These are phyloP conservation scores for Ectropis crepuscularia DNA, from an alignment of 2,888 invertebrate species.

Conservation along the genomic window DNA sequence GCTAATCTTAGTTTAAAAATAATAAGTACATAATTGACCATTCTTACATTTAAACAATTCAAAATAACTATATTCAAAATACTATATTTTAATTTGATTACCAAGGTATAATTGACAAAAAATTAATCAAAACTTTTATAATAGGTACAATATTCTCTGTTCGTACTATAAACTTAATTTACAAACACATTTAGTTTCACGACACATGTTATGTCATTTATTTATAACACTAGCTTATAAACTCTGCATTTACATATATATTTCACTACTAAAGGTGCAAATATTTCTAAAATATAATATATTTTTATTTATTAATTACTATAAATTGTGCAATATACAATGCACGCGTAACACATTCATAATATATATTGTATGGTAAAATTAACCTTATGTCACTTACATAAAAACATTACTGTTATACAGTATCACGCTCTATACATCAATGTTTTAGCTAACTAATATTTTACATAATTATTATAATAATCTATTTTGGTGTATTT, in stretches of 20 bases:
- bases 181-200: slow-evolving; percentile 52
- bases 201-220: slow-evolving; percentile 49
- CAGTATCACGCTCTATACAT: slow-evolving; percentile 80
- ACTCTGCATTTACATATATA: slow-evolving; percentile 78
- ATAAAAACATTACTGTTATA: slow-evolving; percentile 80
- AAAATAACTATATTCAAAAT: slow-evolving; percentile 80
- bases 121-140: slow-evolving; percentile 76
- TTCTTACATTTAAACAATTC: slow-evolving; percentile 81
- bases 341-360: slow-evolving; percentile 77
- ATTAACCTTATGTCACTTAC: slow-evolving; percentile 68
- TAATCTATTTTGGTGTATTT: slow-evolving; percentile 65
- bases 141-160: slow-evolving; percentile 59
- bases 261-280: slow-evolving; percentile 83
- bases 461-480: slow-evolving; percentile 48
- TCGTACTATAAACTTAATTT: slow-evolving; percentile 67
- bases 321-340: slow-evolving; percentile 81
- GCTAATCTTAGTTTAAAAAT: slow-evolving; percentile 71
- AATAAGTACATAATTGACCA: slow-evolving; percentile 80
- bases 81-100: slow-evolving; percentile 74
- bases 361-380: slow-evolving; percentile 44
- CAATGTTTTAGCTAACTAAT: slow-evolving; percentile 71
- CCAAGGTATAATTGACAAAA: slow-evolving; percentile 81
- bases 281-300: slow-evolving; percentile 83
- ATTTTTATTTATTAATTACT: slow-evolving; percentile 79
- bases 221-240: slow-evolving; percentile 72